Conservation (phyloP, 2,797 vertebrate species). For the Hylomyscus alleni region DNA sequence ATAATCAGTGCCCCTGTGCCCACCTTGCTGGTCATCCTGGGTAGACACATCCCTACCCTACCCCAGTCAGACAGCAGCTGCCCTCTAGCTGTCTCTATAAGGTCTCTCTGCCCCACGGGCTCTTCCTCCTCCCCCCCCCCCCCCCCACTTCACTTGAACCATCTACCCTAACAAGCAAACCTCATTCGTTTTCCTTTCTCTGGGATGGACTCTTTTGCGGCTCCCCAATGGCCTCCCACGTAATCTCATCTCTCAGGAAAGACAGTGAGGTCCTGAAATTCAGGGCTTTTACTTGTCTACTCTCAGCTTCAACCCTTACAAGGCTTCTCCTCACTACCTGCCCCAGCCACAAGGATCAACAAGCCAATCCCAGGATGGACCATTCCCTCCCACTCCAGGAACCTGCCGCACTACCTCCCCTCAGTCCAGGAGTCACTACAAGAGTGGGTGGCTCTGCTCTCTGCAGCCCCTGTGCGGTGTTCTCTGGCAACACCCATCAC, state of each 20-base stretch:
- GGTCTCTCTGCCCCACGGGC: not conserved
- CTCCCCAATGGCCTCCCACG: not conserved
- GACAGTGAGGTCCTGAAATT: not conserved
- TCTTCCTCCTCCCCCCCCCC: too few relatives aligned
- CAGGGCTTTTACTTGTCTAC: not conserved
- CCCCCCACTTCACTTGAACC: not conserved
- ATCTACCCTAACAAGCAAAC: not conserved
- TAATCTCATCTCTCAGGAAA: not conserved
- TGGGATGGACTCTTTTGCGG: too few relatives aligned
- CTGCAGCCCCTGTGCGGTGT: not conserved
- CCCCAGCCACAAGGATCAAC: not conserved
- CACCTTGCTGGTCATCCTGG: not conserved
- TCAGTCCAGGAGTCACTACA: accelerated
- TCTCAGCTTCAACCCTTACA: not conserved
- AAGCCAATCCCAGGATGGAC: not conserved
- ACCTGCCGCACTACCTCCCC: accelerated
- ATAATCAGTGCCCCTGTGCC: not conserved
- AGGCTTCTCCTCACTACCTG: too few relatives aligned
- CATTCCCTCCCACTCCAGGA: too few relatives aligned
- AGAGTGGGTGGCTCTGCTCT: not conserved
- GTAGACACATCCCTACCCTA: not conserved
- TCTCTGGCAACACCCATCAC: not conserved
- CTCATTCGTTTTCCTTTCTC: not conserved
- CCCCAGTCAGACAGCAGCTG: not conserved
- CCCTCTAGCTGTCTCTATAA: not conserved